Conservation (phyloP, 2,888 invertebrate species). For the Cecidostiba fungosa region DNA sequence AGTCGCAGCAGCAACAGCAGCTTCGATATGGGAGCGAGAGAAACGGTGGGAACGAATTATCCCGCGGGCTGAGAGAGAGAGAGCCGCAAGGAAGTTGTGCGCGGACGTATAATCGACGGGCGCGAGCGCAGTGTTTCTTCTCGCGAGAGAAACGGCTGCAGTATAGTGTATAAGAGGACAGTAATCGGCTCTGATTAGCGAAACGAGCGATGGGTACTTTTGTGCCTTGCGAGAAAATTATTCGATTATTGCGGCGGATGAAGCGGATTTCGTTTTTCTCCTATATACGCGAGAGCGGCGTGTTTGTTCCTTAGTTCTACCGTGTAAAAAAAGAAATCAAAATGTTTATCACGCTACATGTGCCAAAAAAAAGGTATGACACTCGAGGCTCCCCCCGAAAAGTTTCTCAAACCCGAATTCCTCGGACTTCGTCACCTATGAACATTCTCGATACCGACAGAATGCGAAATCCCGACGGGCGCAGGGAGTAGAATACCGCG, state of each 20-base stretch:
- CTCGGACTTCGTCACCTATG: not conserved
- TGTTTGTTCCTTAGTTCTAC: not conserved
- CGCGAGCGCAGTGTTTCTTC: slow-evolving; percentile 14
- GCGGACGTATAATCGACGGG: slow-evolving; percentile 10
- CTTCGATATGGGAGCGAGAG: not conserved
- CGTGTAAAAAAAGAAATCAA: not conserved
- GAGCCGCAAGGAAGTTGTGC: slow-evolving; percentile 4
- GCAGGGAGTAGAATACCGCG: not conserved
- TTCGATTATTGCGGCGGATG: not conserved
- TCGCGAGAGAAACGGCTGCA: slow-evolving; percentile 1
- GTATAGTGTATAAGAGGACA: slow-evolving; percentile 68
- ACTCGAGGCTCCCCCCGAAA: not conserved
- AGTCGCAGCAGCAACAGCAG: slow-evolving; percentile 9
- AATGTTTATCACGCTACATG: not conserved
- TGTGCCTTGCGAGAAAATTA: slow-evolving; percentile 27
- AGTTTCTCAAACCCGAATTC: not conserved
- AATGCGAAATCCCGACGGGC: too few relatives aligned
- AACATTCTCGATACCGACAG: slow-evolving; percentile 12
- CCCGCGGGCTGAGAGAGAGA: slow-evolving; percentile 18
- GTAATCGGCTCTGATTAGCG: slow-evolving; percentile 74
- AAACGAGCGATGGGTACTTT: slow-evolving; percentile 63
- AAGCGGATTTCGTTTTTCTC: not conserved
- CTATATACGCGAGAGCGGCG: not conserved
- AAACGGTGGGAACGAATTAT: slow-evolving; percentile 56
- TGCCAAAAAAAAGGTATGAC: not conserved